Evolutionary conservation across 2,113 vertebrate species (phyloP).

Genomic region (Onychorhynchus coronatus): DNA sequence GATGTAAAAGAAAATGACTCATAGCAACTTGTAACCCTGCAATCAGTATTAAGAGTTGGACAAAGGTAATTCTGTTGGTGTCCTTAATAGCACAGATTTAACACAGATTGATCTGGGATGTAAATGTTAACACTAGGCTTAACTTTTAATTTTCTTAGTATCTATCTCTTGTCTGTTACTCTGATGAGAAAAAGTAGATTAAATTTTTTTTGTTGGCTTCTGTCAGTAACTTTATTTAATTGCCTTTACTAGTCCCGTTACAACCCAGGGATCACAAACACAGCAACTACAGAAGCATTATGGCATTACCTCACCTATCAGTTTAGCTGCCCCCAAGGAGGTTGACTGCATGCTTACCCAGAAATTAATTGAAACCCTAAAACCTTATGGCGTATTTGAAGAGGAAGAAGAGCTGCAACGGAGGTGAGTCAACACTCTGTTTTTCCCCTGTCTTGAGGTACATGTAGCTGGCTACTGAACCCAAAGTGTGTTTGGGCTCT

Average conservation of each 20-base stretch:
- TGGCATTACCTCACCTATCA: conserved; percentile 91
- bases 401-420: conserved; percentile 86
- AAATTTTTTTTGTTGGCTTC: neutral
- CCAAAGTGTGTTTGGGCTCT: neutral
- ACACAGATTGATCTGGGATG: neutral
- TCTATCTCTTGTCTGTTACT: neutral
- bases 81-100: neutral
- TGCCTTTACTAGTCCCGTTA: conserved; percentile 79
- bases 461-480: neutral
- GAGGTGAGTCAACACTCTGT: conserved; percentile 68
- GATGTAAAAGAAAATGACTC: neutral
- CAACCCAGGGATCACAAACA: conserved; percentile 81
- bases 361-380: conserved; percentile 83
- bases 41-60: neutral
- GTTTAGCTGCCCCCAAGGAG: conserved; percentile 85
- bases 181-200: neutral
- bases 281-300: conserved; percentile 81
- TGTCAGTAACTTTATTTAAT: conserved; percentile 64
- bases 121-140: neutral
- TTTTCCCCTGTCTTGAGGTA: neutral
- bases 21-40: neutral
- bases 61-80: neutral
- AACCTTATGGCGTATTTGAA: conserved; percentile 87
- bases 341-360: conserved; percentile 83
- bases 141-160: neutral